These are phyloP conservation scores for Vulpes ferrilata DNA, from an alignment of 2,113 vertebrate species.

Conservation along the genomic window DNA sequence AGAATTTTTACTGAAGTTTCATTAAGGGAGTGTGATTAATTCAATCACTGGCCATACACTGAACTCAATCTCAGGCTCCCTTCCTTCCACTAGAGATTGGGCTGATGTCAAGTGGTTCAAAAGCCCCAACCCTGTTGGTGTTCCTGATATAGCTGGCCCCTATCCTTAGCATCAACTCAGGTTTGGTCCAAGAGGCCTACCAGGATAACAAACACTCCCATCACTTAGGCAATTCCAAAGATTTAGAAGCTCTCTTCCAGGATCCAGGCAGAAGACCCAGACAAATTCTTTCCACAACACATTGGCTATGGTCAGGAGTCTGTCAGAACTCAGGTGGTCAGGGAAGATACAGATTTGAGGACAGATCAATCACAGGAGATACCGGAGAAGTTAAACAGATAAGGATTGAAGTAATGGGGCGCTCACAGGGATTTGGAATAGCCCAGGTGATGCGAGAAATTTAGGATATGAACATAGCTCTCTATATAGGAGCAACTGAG, in stretches of 20 bases:
- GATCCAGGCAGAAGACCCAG: no score
- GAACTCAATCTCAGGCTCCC: neutral
- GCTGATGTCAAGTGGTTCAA: neutral
- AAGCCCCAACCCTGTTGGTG: neutral
- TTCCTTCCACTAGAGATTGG: neutral
- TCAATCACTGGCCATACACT: neutral
- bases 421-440: neutral
- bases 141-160: neutral
- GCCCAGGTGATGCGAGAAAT: neutral
- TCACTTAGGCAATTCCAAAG: neutral
- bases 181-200: neutral
- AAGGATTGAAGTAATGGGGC: neutral
- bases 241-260: neutral
- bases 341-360: neutral
- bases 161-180: neutral
- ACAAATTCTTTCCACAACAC: no score
- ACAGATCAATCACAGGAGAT: no score
- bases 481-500: neutral
- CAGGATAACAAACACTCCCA: neutral
- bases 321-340: neutral
- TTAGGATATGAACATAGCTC: neutral
- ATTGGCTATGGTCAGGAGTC: neutral
- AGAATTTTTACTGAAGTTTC: neutral
- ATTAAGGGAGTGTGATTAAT: no score
- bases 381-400: neutral